Percentiles rank a stretch among this genome's conserved stretches.
phyloP scores from a whole-genome alignment of 2,113 vertebrate genomes.

The Salvelinus fontinalis region DNA sequence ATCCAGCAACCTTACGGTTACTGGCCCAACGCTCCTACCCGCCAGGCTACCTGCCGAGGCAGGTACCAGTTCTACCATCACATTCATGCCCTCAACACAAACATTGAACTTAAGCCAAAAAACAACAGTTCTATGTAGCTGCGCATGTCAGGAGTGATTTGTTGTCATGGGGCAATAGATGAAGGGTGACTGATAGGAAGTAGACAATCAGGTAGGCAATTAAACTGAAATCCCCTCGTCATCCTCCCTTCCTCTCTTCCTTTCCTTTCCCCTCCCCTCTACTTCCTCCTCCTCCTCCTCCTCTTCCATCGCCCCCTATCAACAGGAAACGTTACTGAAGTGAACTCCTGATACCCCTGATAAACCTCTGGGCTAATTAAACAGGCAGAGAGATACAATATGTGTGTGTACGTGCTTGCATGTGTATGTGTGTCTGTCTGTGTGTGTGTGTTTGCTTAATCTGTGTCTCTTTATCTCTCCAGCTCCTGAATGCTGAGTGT shows the following conservation, averaged over 20 bases:
- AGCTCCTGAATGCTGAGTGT: conserved; percentile 20
- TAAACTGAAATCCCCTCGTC: conserved; percentile 58
- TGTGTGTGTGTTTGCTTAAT: conserved; percentile 58
- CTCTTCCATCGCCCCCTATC: conserved; percentile 65
- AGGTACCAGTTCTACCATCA: conserved; percentile 23
- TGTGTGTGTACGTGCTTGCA: conserved; percentile 57
- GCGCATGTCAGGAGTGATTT: conserved; percentile 53
- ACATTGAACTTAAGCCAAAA: conserved; percentile 38
- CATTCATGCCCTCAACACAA: conserved; percentile 52
- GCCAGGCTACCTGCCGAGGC: background rate
- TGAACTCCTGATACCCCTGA: conserved; percentile 73
- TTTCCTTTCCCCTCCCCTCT: conserved; percentile 27
- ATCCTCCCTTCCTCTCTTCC: conserved; percentile 29
- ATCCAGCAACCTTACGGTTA: too few relatives aligned
- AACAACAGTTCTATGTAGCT: conserved; percentile 37
- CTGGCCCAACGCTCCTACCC: too few relatives aligned
- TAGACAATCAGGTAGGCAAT: conserved; percentile 69
- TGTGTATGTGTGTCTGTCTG: conserved; percentile 46
- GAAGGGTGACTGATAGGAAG: conserved; percentile 50
- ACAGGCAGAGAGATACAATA: conserved; percentile 59
- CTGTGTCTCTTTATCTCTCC: conserved; percentile 64
- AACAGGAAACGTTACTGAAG: conserved; percentile 65
- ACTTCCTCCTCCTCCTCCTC: conserved; percentile 42
- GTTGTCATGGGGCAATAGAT: conserved; percentile 49
- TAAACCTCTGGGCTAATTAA: conserved; percentile 74